Evolutionary conservation across 2,113 vertebrate species (phyloP).

Genomic region (Tachysurus fulvidraco): DNA sequence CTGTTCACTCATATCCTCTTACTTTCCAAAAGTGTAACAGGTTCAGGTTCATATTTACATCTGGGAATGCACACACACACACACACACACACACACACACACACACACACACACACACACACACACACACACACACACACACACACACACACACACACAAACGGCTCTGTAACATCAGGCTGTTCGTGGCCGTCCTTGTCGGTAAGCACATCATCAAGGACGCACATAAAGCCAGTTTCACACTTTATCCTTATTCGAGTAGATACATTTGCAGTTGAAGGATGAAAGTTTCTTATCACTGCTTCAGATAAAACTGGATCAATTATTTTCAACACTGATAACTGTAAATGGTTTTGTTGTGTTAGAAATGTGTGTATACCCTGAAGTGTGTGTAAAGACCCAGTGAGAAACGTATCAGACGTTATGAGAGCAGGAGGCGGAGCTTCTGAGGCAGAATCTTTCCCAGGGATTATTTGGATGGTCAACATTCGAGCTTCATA

Average conservation of each 20-base stretch:
- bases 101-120: not conserved
- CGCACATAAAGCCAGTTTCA: not conserved
- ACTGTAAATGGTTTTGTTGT: not conserved
- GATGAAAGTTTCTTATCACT: not conserved
- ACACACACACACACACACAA: not conserved
- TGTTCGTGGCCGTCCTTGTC: not conserved
- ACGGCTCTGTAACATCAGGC: not conserved
- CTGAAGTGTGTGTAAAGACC: not conserved
- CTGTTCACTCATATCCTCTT: not conserved
- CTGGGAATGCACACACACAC: not conserved
- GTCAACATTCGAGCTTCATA: not conserved
- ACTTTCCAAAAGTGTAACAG: constrained; percentile 1
- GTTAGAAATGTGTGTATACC: not conserved
- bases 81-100: not conserved
- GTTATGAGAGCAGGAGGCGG: not conserved
- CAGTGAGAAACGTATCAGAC: not conserved
- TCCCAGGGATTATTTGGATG: not conserved
- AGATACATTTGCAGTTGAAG: not conserved
- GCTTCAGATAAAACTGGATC: not conserved
- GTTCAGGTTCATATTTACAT: not conserved
- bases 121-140: not conserved
- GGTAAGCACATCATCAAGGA: not conserved
- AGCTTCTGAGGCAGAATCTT: not conserved
- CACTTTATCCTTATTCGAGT: not conserved
- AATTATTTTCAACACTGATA: not conserved